phyloP scores from a whole-genome alignment of 2,888 invertebrate species.

The Melanargia galathea region DNA sequence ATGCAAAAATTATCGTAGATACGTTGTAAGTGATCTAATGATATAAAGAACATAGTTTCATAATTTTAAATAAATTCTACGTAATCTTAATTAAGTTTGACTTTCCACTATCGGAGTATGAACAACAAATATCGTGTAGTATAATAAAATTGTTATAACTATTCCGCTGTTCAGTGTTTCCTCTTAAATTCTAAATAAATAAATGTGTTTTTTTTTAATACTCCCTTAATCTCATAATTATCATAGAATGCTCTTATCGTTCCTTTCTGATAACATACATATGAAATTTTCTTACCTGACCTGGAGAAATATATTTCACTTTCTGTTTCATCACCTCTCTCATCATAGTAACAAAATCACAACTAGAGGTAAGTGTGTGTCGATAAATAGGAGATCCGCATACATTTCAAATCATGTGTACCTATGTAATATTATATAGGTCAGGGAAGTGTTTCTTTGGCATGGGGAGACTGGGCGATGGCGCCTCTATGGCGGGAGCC shows the following conservation, averaged over 20 bases:
- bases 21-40: slow-evolving; percentile 3
- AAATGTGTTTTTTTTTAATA: not conserved
- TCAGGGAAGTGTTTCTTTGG: slow-evolving; percentile 39
- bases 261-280: not conserved
- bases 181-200: slow-evolving; percentile 4
- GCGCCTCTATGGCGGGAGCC: slow-evolving; percentile 47
- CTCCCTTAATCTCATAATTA: not conserved
- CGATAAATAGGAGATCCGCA: not conserved
- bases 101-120: slow-evolving; percentile 8
- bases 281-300: not conserved
- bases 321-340: too few species aligned
- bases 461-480: slow-evolving; percentile 41
- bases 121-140: not conserved
- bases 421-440: slow-evolving; percentile 29
- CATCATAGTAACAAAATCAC: too few species aligned
- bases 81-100: not conserved
- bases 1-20: not conserved
- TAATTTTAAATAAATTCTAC: slow-evolving; percentile 5
- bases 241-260: not conserved
- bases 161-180: not conserved
- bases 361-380: too few species aligned
- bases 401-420: not conserved
- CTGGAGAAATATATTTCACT: not conserved
- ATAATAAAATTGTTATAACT: not conserved
- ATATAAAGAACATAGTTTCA: slow-evolving; percentile 5